phyloP scores from a whole-genome alignment of 2,888 invertebrate species.

The Conus canariensis region DNA sequence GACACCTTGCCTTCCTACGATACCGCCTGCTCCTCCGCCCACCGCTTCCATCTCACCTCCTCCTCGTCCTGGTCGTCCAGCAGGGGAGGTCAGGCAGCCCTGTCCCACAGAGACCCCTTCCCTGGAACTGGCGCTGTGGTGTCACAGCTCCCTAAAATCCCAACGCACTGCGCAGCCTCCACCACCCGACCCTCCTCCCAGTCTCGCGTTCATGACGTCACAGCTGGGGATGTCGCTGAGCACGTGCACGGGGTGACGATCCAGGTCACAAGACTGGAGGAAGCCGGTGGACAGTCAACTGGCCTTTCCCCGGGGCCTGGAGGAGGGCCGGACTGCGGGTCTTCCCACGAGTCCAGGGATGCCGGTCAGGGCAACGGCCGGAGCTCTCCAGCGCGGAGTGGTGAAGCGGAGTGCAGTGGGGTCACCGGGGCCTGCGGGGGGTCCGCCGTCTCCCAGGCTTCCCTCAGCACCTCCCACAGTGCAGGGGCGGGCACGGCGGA shows the following conservation, averaged over 20 bases:
- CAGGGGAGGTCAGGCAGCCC: neutral
- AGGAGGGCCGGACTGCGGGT: neutral
- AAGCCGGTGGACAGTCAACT: neutral
- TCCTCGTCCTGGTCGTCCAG: neutral
- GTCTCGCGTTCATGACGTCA: conserved; percentile 10
- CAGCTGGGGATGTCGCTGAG: neutral
- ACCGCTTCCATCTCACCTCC: neutral
- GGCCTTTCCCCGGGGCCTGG: neutral
- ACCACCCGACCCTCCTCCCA: neutral
- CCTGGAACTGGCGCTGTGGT: neutral
- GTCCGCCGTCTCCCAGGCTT: neutral
- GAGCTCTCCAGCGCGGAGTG: neutral
- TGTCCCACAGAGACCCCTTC: neutral
- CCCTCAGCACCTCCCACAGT: neutral
- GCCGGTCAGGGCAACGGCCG: neutral
- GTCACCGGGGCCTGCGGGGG: neutral
- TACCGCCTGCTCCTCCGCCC: neutral
- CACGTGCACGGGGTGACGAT: conserved; percentile 29
- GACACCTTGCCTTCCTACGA: conserved; percentile 15
- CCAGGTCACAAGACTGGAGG: neutral
- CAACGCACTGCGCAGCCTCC: neutral
- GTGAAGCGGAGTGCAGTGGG: no score
- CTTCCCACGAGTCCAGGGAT: neutral
- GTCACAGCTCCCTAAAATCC: neutral
- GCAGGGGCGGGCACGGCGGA: neutral